Base-by-base conservation (phyloP, 2,797 vertebrate species). In the Paedocypris micromegethes region DNA sequence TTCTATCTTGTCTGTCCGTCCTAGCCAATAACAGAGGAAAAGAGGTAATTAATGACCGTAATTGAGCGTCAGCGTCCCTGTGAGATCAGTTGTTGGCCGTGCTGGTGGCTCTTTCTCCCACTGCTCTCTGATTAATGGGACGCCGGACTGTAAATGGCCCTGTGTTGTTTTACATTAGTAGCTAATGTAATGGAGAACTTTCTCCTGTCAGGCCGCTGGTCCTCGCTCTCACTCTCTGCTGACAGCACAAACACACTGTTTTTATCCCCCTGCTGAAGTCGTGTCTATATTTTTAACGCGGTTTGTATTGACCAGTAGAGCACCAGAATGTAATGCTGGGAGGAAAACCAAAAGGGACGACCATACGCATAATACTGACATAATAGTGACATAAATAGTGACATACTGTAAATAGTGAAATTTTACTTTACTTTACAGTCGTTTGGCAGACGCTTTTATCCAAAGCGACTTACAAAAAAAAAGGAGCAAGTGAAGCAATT, bases 31-130 rank as follows among this genome's bases (percentile, higher is more conserved):
- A 74, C 72, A 66, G 75, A 78, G 64, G 71, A 74, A 73, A 73
- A 70, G 72, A 70, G 52, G 45, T 70, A 74, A 77, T 80, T 78
- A 78, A 77, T 74, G 73, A 70, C 57, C 75, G 66, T 80, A 77
- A 75, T 66, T 9, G 59, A 69, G 66, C 72, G 66, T 70, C 39
- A 46, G 39, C 53, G 39, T 72, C 69, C 73, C 75, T 75, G 72
- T 72, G 73, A 77, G 73, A 73, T 72, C 66, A 74, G 72, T 74
- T 77, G 77, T 77, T 77, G 72, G 75, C 51, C n/a, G 54, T 64
- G 63, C 66, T 48, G 44, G 57, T 64, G 65, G 64, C 70, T 73
- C 51, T 55, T 65, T 66, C 54, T 72, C 69, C 70, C 58, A 72
- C 23, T 48, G 66, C 51, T 66, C 42, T n/a, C 45, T 80, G 79